Evolutionary conservation across 1,140 invertebrate species (phyloP), one percentile per base, ranked within the genome.

Genomic region (Goniozus legneri): DNA sequence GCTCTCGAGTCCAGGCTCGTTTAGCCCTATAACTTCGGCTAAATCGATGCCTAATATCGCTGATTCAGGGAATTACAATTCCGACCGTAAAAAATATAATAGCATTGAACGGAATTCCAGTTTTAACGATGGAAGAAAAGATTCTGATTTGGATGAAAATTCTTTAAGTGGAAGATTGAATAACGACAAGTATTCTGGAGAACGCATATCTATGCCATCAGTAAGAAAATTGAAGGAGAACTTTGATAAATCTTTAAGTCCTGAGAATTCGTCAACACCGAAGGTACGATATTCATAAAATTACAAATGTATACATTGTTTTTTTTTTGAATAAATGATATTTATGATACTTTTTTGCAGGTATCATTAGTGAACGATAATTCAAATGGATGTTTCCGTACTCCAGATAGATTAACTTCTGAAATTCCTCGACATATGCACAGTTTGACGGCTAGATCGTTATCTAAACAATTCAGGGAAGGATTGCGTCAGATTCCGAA

Each of bases 391-490:
- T 53, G 73, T 52, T 52, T 63, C 20, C 65, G 52, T 8, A 76
- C 60, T 2, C 69, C 67, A 3, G 72, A 67, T 43, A 59, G 69
- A 42, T 71, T 67, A 30, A 66, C 71, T 38, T 52, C 71, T 24
- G 63, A 67, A 35, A 62, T 60, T 10, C 73, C 75, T 1, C 63
- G 59, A n/a, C 73, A 87, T 69, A 85, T 89, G 68, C 86, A 90
- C 66, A 90, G 87, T 72, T 69, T 91, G 53, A 91, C 88, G 19
- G 88, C 87, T n/a, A 78, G 88, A 55, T 88, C 85, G 52, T 78
- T 91, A 22, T 85, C 87, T 1, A 83, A 80, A 57, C 82, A 89
- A 71, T 87, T 89, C 58, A 77, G 86, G 20, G 85, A 89, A 53
- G 84, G 83, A 40, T 70, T 88, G 3, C 61, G 65, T 21, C 64